Conservation (phyloP, 2,888 invertebrate species). For the Stomorhina lunata region DNA sequence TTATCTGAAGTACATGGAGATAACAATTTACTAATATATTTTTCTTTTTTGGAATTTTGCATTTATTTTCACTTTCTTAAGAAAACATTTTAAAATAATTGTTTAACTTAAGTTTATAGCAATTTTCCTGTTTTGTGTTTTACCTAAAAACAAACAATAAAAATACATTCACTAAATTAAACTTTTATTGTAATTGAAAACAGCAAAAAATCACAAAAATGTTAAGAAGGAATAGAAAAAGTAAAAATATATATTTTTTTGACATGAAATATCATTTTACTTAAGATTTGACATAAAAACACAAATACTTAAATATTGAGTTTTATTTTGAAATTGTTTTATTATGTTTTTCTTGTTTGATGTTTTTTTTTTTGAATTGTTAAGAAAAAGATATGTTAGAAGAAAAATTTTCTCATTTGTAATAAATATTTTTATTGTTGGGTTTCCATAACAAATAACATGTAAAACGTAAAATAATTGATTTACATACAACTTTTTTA, state of each 20-base stretch:
- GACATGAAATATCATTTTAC: neutral
- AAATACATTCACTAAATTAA: slow-evolving; percentile 45
- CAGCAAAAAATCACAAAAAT: neutral
- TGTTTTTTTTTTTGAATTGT: neutral
- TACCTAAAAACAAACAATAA: slow-evolving; percentile 20
- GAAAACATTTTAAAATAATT: too few species aligned
- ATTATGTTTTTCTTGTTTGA: neutral
- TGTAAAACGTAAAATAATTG: too few species aligned
- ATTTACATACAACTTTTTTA: neutral
- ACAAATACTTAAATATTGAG: slow-evolving; percentile 28
- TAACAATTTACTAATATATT: too few species aligned
- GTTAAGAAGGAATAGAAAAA: neutral
- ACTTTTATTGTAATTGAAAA: slow-evolving; percentile 35
- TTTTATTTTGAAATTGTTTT: neutral
- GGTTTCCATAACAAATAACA: slow-evolving; percentile 3
- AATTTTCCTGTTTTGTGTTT: too few species aligned
- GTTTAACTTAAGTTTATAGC: too few species aligned
- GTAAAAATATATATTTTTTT: neutral
- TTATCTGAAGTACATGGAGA: too few species aligned
- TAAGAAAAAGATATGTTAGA: neutral
- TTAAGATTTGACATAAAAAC: slow-evolving; percentile 42
- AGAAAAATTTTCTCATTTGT: neutral
- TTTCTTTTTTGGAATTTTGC: too few species aligned
- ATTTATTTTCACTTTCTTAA: too few species aligned
- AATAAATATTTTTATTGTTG: neutral